Conservation (phyloP, 2,797 vertebrate genomes). For the Amblyraja radiata region DNA sequence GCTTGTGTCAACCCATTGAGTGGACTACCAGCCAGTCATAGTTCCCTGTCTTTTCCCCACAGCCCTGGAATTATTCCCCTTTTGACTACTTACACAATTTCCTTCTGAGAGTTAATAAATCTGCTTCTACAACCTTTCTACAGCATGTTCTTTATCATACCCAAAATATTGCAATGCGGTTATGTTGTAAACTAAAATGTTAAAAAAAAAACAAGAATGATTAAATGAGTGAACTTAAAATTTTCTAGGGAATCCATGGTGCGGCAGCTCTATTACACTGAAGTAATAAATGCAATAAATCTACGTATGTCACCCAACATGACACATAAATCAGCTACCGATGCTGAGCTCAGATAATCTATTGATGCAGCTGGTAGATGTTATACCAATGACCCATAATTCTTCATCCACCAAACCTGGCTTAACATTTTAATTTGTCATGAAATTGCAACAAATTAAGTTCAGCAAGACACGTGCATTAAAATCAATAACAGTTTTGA, state of each 20-base stretch:
- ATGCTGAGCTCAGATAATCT: slow-evolving; percentile 41
- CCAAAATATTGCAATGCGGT: background rate
- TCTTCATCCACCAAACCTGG: slow-evolving; percentile 40
- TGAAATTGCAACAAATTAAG: slow-evolving; percentile 42
- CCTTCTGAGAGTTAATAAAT: background rate
- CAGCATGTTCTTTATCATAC: background rate
- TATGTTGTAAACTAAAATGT: background rate
- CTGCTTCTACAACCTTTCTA: background rate
- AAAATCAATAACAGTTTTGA: slow-evolving; percentile 32
- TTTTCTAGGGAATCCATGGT: background rate
- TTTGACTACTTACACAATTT: background rate
- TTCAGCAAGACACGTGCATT: slow-evolving; percentile 38
- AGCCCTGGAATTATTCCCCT: background rate
- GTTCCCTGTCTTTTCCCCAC: background rate
- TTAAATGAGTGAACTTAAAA: background rate
- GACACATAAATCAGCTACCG: slow-evolving; percentile 40
- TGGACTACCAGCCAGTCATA: background rate
- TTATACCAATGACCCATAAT: slow-evolving; percentile 40
- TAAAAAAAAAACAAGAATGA: background rate
- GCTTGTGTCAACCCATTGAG: background rate
- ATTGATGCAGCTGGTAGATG: slow-evolving; percentile 43
- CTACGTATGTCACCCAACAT: slow-evolving; percentile 42
- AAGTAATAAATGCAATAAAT: slow-evolving; percentile 44
- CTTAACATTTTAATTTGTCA: slow-evolving; percentile 43
- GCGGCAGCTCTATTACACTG: slow-evolving; percentile 41